Percentiles rank a stretch among this genome's conserved stretches.
These are phyloP conservation scores for Acrocephalus scirpaceus DNA, from an alignment of 2,797 vertebrate species.

Conservation along the genomic window DNA sequence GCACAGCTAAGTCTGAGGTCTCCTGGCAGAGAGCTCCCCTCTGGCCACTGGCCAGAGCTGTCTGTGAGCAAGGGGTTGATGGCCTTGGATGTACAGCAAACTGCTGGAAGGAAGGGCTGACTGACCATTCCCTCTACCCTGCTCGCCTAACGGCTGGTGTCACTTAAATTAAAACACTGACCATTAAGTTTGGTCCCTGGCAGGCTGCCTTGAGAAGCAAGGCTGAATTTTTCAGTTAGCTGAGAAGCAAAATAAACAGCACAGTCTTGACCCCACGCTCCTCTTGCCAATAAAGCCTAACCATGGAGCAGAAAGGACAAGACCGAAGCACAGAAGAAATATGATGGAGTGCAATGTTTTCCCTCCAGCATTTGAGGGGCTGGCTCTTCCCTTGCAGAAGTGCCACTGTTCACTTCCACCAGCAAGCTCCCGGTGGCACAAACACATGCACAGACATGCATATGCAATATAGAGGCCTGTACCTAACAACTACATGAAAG, in stretches of 20 bases:
- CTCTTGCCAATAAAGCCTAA: background rate
- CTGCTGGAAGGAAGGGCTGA: background rate
- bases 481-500: background rate
- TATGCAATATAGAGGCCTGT: background rate
- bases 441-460: background rate
- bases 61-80: background rate
- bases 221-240: background rate
- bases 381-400: background rate
- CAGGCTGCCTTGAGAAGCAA: background rate
- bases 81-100: background rate
- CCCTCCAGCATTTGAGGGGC: background rate
- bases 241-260: conserved; percentile 12
- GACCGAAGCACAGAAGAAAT: background rate
- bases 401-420: background rate
- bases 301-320: background rate
- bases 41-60: background rate
- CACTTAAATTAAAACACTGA: background rate
- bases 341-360: background rate
- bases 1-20: background rate
- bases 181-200: background rate
- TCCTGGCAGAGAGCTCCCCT: background rate
- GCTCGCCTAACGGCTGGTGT: fast-evolving
- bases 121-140: fast-evolving
- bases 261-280: background rate
- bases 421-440: background rate